These are phyloP conservation scores for Columbina picui DNA, from an alignment of 2,113 vertebrate genomes.

Conservation along the genomic window DNA sequence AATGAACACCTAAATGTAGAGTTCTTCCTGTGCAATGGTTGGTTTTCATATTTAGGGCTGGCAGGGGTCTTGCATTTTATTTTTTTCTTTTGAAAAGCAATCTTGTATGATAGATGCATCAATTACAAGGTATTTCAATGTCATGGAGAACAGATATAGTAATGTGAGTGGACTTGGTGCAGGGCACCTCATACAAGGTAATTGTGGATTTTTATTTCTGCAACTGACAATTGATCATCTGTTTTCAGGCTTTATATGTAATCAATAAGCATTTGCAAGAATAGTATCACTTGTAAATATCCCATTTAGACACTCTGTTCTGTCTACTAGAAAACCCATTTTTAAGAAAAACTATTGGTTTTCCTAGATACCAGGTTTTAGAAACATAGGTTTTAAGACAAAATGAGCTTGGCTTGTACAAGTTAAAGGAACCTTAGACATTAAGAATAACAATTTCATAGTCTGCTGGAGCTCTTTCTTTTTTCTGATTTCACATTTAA, in stretches of 20 bases:
- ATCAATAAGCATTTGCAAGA: background rate
- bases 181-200: rapidly evolving
- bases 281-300: background rate
- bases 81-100: background rate
- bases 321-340: background rate
- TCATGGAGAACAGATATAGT: background rate
- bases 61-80: background rate
- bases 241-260: background rate
- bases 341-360: background rate
- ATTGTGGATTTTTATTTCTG: background rate
- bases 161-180: background rate
- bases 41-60: background rate
- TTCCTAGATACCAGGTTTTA: background rate
- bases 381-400: background rate
- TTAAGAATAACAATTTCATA: background rate
- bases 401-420: background rate
- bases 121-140: background rate
- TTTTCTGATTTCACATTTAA: background rate
- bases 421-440: background rate
- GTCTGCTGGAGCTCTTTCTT: background rate
- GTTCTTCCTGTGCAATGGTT: background rate
- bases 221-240: background rate
- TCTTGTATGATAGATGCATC: background rate
- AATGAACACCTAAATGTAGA: background rate
- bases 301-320: background rate